These are phyloP conservation scores for Pocillopora verrucosa DNA, from an alignment of 64 coral and sea anemone genomes.

Conservation along the genomic window DNA sequence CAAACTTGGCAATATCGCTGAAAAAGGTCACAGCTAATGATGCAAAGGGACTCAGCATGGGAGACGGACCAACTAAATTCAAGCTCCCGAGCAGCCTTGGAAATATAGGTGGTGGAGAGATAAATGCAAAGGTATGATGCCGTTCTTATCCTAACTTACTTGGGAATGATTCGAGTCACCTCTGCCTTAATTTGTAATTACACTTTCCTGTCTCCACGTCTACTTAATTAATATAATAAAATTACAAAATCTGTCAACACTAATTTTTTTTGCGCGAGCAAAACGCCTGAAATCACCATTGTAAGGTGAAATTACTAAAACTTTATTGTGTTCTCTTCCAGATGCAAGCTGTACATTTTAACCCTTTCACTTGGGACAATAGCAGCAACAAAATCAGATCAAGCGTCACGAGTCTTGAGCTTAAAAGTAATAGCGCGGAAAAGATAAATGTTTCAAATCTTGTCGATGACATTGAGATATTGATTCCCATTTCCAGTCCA, in stretches of 20 bases:
- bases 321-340: not conserved
- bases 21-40: not conserved
- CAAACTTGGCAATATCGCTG: not conserved
- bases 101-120: not conserved
- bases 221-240: no score
- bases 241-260: no score
- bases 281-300: not conserved
- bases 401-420: constrained; percentile 31
- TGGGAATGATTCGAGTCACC: no score
- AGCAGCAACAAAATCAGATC: constrained; percentile 25
- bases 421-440: not conserved
- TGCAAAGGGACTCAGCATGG: constrained; percentile 1
- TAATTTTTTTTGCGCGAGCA: no score
- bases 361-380: constrained; percentile 55
- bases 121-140: constrained; percentile 2
- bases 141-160: no score
- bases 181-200: no score
- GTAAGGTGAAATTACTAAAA: not conserved
- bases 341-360: constrained; percentile 16
- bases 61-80: constrained; percentile 12
- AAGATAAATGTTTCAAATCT: constrained; percentile 41
- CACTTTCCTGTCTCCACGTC: no score
- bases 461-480: constrained; percentile 30
- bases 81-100: not conserved
- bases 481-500: constrained; percentile 19